A percentile compares a stretch with the other conserved stretches of the same genome.
Evolutionary conservation across 1,140 invertebrate species (phyloP).

Genomic region (Carcinoscorpius rotundicauda): DNA sequence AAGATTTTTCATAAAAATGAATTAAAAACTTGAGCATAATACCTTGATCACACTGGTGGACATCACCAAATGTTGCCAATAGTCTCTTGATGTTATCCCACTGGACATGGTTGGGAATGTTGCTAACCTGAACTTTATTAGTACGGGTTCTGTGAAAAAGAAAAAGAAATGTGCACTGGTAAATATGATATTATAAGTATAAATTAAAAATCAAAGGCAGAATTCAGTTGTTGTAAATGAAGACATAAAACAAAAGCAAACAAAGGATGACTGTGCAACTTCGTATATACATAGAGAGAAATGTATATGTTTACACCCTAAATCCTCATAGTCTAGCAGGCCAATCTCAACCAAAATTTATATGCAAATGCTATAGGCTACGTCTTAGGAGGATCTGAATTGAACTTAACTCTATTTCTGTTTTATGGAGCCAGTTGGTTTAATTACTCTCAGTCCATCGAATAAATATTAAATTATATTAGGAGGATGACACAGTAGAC

Average conservation of each 20-base stretch:
- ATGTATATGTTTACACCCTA: no score
- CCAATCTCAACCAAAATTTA: no score
- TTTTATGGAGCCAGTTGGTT: no score
- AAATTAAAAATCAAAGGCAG: not conserved
- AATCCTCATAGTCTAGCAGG: no score
- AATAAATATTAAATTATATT: no score
- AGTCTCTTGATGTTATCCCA: constrained; percentile 74
- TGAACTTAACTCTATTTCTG: no score
- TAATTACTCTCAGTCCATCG: no score
- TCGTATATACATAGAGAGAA: not conserved
- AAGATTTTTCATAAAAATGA: no score
- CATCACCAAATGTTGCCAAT: constrained; percentile 60
- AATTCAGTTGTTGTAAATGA: not conserved
- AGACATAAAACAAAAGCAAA: not conserved
- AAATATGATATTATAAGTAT: not conserved
- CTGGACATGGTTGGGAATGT: constrained; percentile 61
- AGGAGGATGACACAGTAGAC: no score
- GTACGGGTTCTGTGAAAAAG: constrained; percentile 53
- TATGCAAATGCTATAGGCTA: no score
- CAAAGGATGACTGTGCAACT: not conserved
- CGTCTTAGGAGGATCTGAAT: no score
- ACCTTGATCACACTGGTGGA: constrained; percentile 61
- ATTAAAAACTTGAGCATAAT: constrained; percentile 7
- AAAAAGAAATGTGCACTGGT: constrained; percentile 17
- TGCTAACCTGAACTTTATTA: constrained; percentile 68